Evolutionary conservation across 2,797 vertebrate species (phyloP), one percentile per base, ranked within the genome.

Genomic region (Mus spretus): DNA sequence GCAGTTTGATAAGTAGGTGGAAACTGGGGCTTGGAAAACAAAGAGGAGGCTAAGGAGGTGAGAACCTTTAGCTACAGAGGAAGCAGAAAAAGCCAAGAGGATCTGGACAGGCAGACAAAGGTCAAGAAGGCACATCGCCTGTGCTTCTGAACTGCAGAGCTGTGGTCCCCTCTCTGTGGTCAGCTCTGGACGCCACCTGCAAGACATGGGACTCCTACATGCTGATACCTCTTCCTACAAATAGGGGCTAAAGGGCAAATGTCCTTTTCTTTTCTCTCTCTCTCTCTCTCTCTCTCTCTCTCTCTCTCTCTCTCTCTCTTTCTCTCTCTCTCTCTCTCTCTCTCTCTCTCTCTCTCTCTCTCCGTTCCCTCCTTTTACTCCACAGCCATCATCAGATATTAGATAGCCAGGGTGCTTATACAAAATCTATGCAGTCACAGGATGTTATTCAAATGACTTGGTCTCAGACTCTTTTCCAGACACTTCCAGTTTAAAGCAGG

Each of bases 391-490:
- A 89, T 57, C 3, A 83, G n/a, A 63, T 63, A 50, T 83, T 89
- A 55, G 20, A 34, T 37, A 72, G 72, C 14, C 28, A 19, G 0
- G 6, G 50, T 67, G 24, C 12, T 87, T 37, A 22, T 13, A 72
- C 44, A 87, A 86, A 61, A 80, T 31, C 80, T 67, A 74, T 34
- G 34, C 2, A 78, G 77, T 26, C 14, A 40, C 96, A 92, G 96
- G 96, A 92, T 96, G 65, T 96, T 82, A 70, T 92, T 86, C 17
- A 74, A 93, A 47, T 78, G 88, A 82, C 50, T 57, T 1, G 3
- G 26, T 78, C 94, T 90, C 24, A 2, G 91, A 81, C 24, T 90
- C 31, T 37, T 91, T 93, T 80, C 90, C 74, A 72, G 92, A 1
- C 20, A 86, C 74, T 93, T 95, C 82, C 91, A 78, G 70, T 70